A percentile compares a stretch with the other conserved stretches of the same genome.
These are phyloP conservation scores for Sphecodes monilicornis DNA, from an alignment of 2,888 invertebrate species.

Conservation along the genomic window DNA sequence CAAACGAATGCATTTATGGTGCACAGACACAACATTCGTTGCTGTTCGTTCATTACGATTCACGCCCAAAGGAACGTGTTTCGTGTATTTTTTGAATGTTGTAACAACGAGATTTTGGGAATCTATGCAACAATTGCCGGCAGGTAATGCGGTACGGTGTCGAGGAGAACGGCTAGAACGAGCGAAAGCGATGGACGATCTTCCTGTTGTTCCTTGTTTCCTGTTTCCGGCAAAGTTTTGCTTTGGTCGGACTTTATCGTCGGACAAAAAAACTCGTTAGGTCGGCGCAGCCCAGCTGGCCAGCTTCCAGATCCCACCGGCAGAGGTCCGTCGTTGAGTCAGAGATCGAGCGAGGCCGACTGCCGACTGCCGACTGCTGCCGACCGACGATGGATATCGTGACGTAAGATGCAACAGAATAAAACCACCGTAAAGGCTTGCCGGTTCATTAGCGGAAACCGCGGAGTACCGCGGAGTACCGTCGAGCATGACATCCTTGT, in stretches of 20 bases:
- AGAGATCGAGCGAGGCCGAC: conserved; percentile 56
- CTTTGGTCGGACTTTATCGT: conserved; percentile 59
- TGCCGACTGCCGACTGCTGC: neutral
- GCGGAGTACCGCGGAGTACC: conserved; percentile 38
- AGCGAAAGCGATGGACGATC: conserved; percentile 18
- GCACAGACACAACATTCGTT: neutral
- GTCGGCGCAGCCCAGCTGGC: conserved; percentile 51
- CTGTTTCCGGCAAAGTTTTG: conserved; percentile 54
- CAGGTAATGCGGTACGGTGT: neutral
- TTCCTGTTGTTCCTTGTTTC: conserved; percentile 49
- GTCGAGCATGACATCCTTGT: conserved; percentile 48
- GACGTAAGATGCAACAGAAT: conserved; percentile 76
- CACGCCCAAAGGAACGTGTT: too few relatives aligned
- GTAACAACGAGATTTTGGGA: neutral
- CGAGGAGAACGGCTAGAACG: neutral
- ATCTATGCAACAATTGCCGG: neutral
- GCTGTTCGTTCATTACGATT: too few relatives aligned
- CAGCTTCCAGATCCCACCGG: conserved; percentile 57
- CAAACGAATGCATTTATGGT: neutral
- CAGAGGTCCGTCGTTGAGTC: conserved; percentile 62
- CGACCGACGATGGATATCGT: conserved; percentile 59
- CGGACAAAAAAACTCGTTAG: conserved; percentile 67
- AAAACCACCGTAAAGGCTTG: conserved; percentile 75
- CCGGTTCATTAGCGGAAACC: conserved; percentile 76
- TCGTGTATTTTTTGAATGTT: neutral